Percentiles rank a stretch among this genome's conserved stretches.
Evolutionary conservation across 2,113 vertebrate genomes (phyloP).

Genomic region (Heterochromis multidens): DNA sequence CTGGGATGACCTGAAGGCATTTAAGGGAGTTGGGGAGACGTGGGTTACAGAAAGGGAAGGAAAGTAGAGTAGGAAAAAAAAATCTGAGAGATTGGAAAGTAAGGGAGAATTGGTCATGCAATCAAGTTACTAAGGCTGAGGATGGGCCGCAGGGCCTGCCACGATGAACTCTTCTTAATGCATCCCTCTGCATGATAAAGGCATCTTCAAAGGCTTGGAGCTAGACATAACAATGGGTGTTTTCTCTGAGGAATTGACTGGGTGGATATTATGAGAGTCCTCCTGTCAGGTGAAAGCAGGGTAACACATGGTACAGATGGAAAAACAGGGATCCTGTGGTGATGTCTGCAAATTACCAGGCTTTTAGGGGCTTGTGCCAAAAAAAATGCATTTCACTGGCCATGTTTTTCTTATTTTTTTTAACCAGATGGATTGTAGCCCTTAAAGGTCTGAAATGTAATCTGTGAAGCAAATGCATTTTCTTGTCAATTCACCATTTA

Average conservation of each 20-base stretch:
- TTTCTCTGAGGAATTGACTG: constrained; percentile 68
- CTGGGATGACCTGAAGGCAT: constrained; percentile 60
- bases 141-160: constrained; percentile 76
- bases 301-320: constrained; percentile 73
- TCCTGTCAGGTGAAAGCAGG: constrained; percentile 78
- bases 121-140: constrained; percentile 72
- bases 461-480: constrained; percentile 76
- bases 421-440: constrained; percentile 50
- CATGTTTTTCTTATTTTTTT: neutral
- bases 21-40: constrained; percentile 47
- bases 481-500: constrained; percentile 17
- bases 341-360: constrained; percentile 66
- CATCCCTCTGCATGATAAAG: constrained; percentile 74
- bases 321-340: constrained; percentile 59
- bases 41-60: constrained; percentile 39
- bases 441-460: constrained; percentile 67
- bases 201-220: constrained; percentile 73
- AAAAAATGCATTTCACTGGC: constrained; percentile 33
- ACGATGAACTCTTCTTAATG: constrained; percentile 71
- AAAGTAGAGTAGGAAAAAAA: constrained; percentile 38
- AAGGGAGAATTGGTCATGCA: constrained; percentile 69
- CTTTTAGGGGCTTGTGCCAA: constrained; percentile 68
- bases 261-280: constrained; percentile 70
- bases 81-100: constrained; percentile 45
- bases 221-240: constrained; percentile 65